phyloP scores from a whole-genome alignment of 37 sponge, comb jelly and placozoan genomes.

The Halisarca cf. caerulea region DNA sequence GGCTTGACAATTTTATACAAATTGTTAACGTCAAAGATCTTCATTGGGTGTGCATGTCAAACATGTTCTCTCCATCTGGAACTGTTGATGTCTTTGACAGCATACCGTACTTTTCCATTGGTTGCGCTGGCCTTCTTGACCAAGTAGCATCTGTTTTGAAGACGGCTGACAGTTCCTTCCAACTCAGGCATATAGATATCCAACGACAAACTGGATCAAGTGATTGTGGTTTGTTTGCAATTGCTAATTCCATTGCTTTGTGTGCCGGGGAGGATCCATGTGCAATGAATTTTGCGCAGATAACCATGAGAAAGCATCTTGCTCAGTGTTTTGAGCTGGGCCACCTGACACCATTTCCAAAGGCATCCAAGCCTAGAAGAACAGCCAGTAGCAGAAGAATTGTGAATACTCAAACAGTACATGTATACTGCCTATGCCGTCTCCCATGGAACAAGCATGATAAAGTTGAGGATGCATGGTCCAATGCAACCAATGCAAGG shows the following conservation, averaged over 20 bases:
- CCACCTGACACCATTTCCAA: not conserved
- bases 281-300: not conserved
- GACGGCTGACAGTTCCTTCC: not conserved
- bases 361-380: not conserved
- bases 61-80: not conserved
- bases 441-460: not conserved
- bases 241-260: not conserved
- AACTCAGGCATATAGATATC: not conserved
- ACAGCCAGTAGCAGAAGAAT: not conserved
- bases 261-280: not conserved
- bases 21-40: conserved; percentile 18
- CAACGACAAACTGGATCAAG: not conserved
- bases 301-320: not conserved
- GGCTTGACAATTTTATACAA: conserved; percentile 24
- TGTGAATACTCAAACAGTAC: not conserved
- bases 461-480: not conserved
- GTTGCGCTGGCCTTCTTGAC: conserved; percentile 1
- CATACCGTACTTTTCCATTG: conserved; percentile 21
- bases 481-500: conserved; percentile 6
- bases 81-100: conserved; percentile 35
- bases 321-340: not conserved
- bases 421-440: not conserved
- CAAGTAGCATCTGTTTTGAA: conserved; percentile 23
- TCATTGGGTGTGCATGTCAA: conserved; percentile 43
- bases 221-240: conserved; percentile 20